Evolutionary conservation across 2,113 vertebrate genomes (phyloP).

Genomic region (Bos javanicus): DNA sequence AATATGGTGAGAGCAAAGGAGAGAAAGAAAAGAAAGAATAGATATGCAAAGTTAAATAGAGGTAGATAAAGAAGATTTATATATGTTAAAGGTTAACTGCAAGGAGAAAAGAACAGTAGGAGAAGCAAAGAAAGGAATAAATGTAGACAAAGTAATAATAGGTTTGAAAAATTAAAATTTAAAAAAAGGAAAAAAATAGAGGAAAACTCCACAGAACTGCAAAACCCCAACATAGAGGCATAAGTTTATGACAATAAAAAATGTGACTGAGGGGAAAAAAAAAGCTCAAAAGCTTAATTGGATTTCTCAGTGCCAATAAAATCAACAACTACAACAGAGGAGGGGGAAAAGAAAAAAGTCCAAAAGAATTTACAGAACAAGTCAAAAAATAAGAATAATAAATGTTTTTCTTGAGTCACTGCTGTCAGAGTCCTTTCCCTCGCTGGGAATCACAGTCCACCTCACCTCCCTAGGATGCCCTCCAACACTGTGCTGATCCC

Average conservation of each 20-base stretch:
- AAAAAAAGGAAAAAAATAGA: background rate
- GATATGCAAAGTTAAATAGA: background rate
- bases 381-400: background rate
- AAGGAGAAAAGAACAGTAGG: background rate
- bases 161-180: background rate
- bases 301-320: background rate
- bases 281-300: background rate
- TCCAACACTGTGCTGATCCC: background rate
- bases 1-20: background rate
- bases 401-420: background rate
- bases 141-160: background rate
- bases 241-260: background rate
- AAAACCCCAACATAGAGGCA: background rate
- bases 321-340: background rate
- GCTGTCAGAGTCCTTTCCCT: background rate
- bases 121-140: background rate
- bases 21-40: background rate
- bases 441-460: background rate
- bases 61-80: background rate
- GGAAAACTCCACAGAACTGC: background rate
- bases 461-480: background rate
- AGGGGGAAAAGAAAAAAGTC: accelerated
- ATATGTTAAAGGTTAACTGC: background rate
- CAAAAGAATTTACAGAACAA: background rate
- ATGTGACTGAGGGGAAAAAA: background rate